A percentile compares a stretch with the other conserved stretches of the same genome.
Conservation (phyloP, 2,797 vertebrate species). For the Lacerta viridis region DNA sequence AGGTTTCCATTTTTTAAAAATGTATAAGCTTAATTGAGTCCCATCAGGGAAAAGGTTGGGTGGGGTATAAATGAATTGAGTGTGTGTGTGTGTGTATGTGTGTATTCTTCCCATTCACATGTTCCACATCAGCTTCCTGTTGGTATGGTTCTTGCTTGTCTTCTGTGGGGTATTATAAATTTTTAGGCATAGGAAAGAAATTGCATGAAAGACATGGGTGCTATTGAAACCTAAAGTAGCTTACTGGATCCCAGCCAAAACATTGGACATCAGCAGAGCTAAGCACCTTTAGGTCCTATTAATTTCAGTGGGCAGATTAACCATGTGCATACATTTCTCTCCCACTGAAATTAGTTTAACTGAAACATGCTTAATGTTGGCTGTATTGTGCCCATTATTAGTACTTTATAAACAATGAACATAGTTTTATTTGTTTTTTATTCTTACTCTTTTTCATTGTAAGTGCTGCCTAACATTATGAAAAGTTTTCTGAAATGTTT, state of each 20-base stretch:
- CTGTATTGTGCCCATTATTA: background rate
- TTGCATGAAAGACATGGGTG: background rate
- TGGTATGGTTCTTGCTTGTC: background rate
- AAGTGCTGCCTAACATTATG: background rate
- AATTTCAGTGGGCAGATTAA: background rate
- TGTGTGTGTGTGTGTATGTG: too few relatives aligned
- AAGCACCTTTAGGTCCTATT: background rate
- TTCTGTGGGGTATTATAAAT: background rate
- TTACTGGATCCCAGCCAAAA: too few relatives aligned
- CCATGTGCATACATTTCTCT: background rate
- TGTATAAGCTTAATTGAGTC: too few relatives aligned
- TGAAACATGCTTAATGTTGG: background rate
- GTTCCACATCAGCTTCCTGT: background rate
- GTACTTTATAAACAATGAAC: background rate
- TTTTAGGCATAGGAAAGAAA: background rate
- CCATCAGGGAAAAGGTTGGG: too few relatives aligned
- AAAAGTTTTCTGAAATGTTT: too few relatives aligned
- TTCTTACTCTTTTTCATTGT: background rate
- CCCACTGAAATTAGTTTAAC: background rate
- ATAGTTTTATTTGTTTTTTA: background rate
- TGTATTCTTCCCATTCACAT: background rate
- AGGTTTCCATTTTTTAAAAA: background rate
- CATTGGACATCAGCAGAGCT: too few relatives aligned
- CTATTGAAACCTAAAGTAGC: background rate
- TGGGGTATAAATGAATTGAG: too few relatives aligned